Evolutionary conservation across 1,140 invertebrate genomes (phyloP).

Genomic region (Capitella teleta): DNA sequence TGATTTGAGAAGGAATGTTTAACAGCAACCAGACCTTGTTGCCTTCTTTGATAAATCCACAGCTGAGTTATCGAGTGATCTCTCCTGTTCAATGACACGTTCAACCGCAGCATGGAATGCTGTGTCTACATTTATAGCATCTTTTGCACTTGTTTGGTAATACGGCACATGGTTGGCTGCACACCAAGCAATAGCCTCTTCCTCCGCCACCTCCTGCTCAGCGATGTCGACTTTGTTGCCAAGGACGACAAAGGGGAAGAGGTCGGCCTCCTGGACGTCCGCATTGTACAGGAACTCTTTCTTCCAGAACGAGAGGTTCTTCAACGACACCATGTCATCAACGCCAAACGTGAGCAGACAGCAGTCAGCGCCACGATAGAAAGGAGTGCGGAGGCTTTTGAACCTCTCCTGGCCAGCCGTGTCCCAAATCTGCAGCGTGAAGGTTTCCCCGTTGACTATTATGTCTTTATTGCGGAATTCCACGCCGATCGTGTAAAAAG

Average conservation of each 20-base stretch:
- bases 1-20: no score
- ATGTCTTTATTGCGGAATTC: conserved; percentile 89
- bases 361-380: conserved; percentile 84
- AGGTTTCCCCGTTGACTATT: conserved; percentile 16
- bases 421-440: conserved; percentile 40
- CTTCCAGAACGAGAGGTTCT: conserved; percentile 71
- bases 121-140: conserved; percentile 91
- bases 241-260: conserved; percentile 78
- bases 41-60: conserved; percentile 6
- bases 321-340: conserved; percentile 71
- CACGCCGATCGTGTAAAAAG: conserved; percentile 87
- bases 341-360: conserved; percentile 76
- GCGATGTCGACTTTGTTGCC: conserved; percentile 62
- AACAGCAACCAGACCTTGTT: not conserved
- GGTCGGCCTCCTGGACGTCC: conserved; percentile 60
- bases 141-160: conserved; percentile 97
- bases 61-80: conserved; percentile 18
- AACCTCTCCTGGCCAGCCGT: conserved; percentile 41
- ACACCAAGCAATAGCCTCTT: conserved; percentile 88
- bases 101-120: conserved; percentile 85
- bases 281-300: conserved; percentile 84
- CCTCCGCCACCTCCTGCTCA: conserved; percentile 21
- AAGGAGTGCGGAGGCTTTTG: conserved; percentile 78
- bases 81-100: conserved; percentile 30
- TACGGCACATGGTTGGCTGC: conserved; percentile 93